Conservation (phyloP, 2,888 invertebrate genomes). For the Nomada fucata region DNA sequence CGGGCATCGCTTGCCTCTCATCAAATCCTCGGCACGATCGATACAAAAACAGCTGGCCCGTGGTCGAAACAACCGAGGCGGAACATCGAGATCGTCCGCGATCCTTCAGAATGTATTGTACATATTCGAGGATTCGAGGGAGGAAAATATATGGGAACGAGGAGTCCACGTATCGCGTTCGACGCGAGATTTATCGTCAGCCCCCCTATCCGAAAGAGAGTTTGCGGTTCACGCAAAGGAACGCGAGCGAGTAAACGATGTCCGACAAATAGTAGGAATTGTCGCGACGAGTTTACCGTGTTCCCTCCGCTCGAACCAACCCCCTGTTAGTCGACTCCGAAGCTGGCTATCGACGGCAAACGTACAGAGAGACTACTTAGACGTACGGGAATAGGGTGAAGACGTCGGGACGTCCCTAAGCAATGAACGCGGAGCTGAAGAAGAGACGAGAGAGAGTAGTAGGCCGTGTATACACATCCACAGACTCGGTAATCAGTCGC, state of each 20-base stretch:
- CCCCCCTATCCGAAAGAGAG: not conserved
- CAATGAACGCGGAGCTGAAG: slow-evolving; percentile 21
- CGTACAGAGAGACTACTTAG: slow-evolving; percentile 12
- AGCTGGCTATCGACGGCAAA: slow-evolving; percentile 23
- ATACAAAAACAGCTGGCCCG: not conserved
- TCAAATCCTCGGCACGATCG: not conserved
- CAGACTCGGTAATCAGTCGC: slow-evolving; percentile 77
- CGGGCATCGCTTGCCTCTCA: not conserved
- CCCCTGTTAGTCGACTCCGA: not conserved
- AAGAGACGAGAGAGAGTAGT: slow-evolving; percentile 27
- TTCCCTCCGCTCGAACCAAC: slow-evolving; percentile 12
- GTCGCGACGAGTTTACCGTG: slow-evolving; percentile 30
- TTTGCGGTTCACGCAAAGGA: not conserved
- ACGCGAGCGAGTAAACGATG: slow-evolving; percentile 37
- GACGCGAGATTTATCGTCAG: not conserved
- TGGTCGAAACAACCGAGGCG: not conserved
- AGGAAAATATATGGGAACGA: too few relatives aligned
- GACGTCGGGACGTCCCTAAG: slow-evolving; percentile 23
- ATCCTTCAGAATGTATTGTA: too few relatives aligned
- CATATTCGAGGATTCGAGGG: too few relatives aligned
- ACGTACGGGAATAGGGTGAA: slow-evolving; percentile 3
- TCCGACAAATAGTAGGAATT: slow-evolving; percentile 28
- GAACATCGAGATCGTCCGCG: too few relatives aligned
- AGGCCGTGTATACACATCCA: slow-evolving; percentile 66
- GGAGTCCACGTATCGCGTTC: not conserved